Evolutionary conservation across 2,797 vertebrate genomes (phyloP), one percentile per base, ranked within the genome.

Genomic region (Chloroceryle inda): DNA sequence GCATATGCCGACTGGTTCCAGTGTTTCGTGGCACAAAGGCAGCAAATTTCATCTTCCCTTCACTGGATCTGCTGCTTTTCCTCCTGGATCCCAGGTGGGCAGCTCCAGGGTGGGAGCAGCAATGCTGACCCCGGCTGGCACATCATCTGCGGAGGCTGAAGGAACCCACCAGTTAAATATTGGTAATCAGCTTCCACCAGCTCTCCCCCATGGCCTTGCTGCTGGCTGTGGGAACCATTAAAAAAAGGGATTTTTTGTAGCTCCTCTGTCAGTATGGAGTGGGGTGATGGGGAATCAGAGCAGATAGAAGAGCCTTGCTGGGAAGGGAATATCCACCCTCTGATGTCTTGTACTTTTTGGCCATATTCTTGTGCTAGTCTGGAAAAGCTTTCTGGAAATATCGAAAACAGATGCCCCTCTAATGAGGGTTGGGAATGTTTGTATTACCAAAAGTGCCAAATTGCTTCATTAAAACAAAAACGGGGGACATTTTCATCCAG

Each of bases 371-470:
- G 50, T 6, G 2, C 37, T 95, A 86, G 62, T 84, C 69, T 93
- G 90, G 89, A 86, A 94, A 78, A 78, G 69, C 69, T 84, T 94
- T 83, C 47, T 63, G 82, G 69, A 96, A 67, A 55, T 84, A 90
- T 69, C 92, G 88, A 63, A 93, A 96, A 75, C 90, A 95, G 71
- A 92, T 93, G 88, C 35, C 42, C 38, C 53, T 78, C 63, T 93
- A 88, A 94, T 90, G 68, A 76, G 85, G 62, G 50, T 2, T 86
- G 83, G 73, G 86, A 88, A 59, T 63, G 62, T 93, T 95, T 94
- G 78, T 58, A n/a, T 90, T 92, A 69, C 58, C 0, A 0, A 79
- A 86, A 95, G 88, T 85, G 90, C 92, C 92, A 85, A 86, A 94
- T 79, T 81, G 68, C 80, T 84, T 84, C 73, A 67, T 90, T 92